phyloP scores from a whole-genome alignment of 2,797 vertebrate genomes.

The Varecia variegata region DNA sequence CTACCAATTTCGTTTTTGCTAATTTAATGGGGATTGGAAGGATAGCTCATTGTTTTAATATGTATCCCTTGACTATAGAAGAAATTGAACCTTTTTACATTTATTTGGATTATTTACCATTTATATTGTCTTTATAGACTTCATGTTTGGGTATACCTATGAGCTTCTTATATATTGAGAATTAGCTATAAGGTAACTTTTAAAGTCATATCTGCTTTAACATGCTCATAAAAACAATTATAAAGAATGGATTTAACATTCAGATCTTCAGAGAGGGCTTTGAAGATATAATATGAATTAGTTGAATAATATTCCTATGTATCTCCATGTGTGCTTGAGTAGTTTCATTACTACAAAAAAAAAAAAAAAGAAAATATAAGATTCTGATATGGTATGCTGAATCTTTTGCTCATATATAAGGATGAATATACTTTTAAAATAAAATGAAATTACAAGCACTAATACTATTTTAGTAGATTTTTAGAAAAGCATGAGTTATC shows the following conservation, averaged over 20 bases:
- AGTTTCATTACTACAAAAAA: neutral
- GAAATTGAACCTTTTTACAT: neutral
- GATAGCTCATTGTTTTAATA: neutral
- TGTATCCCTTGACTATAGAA: neutral
- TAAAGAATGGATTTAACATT: neutral
- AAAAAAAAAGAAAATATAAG: neutral
- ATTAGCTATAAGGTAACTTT: neutral
- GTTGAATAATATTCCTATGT: neutral
- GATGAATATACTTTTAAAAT: neutral
- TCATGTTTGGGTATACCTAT: neutral
- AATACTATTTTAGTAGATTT: neutral
- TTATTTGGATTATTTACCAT: neutral
- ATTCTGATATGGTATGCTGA: neutral
- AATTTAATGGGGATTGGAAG: neutral
- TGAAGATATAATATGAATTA: neutral
- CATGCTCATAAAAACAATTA: neutral
- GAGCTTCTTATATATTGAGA: neutral
- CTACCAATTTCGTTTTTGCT: neutral
- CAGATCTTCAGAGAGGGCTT: neutral
- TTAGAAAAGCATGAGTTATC: neutral
- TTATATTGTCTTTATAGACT: neutral
- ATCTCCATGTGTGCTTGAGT: neutral
- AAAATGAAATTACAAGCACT: neutral
- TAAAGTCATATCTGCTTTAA: neutral
- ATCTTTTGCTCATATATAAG: conserved; percentile 27